phyloP scores from a whole-genome alignment of 2,797 vertebrate species.

The Eurystomus glaucurus region DNA sequence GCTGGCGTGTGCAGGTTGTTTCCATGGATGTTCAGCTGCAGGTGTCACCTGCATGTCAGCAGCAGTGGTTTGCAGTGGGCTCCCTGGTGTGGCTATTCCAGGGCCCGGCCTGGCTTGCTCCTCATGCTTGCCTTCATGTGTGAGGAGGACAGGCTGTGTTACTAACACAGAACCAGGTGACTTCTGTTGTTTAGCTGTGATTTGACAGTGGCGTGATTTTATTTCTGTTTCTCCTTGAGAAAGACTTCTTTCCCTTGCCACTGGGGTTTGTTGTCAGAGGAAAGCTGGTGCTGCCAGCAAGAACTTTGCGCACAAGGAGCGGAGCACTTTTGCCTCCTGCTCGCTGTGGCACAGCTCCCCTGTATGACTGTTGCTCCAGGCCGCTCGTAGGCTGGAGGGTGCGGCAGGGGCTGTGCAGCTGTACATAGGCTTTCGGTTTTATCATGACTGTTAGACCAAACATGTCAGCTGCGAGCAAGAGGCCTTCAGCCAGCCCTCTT shows the following conservation, averaged over 20 bases:
- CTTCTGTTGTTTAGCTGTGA: neutral
- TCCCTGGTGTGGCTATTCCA: neutral
- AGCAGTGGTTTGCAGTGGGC: neutral
- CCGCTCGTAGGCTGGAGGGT: neutral
- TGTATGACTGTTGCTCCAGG: neutral
- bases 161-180: neutral
- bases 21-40: neutral
- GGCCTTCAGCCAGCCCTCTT: neutral
- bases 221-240: neutral
- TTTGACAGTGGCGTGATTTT: neutral
- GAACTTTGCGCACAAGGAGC: neutral
- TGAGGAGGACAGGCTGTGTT: neutral
- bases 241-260: neutral
- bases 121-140: constrained; percentile 11
- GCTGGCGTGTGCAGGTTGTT: neutral
- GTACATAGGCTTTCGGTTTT: constrained; percentile 46
- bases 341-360: neutral
- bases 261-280: neutral
- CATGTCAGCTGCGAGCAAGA: neutral
- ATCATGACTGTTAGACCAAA: constrained; percentile 9
- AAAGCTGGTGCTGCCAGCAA: constrained; percentile 16
- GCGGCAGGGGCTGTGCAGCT: neutral
- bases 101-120: neutral
- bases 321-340: neutral
- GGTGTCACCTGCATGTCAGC: neutral